Evolutionary conservation across 2,797 vertebrate species (phyloP), one percentile per base, ranked within the genome.

Genomic region (Microchirus variegatus): DNA sequence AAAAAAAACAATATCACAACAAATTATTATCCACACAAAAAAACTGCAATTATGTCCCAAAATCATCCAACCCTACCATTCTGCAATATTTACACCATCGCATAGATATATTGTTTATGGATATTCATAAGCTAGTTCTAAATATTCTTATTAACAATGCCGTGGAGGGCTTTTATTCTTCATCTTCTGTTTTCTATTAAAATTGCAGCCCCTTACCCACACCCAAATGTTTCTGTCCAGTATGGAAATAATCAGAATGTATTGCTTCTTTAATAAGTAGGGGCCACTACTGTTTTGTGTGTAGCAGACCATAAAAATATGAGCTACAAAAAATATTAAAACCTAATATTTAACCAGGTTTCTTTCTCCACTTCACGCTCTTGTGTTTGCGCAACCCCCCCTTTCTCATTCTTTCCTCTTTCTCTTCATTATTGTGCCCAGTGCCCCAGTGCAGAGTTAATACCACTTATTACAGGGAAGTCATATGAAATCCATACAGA

Each of bases 401-500:
- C 43, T 47, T 46, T 17, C n/a, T 18, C 38, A 26, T 49, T 22
- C 13, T 15, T n/a, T 12, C n/a, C 48, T 31, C 56, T 38, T 36
- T 59, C 44, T 59, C 82, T 62, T 63, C 66, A 65, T 82, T 83
- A 88, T 71, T 73, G 65, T 59, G 59, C 58, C 70, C 66, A 16
- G 73, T 40, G 57, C 70, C 77, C 60, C 19, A 70, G 48, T 54
- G 61, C 70, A 52, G 66, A 80, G 72, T 79, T 88, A 85, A 85
- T 90, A 87, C 85, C 75, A 73, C 76, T 82, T 85, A 90, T 87
- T 87, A 83, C 77, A 79, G 43, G 26, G 55, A 76, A 75, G 77
- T 67, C 45, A 16, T 80, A 88, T 81, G 82, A 89, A 88, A 88
- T 83, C 88, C 71, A 87, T 77, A 38, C 17, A 84, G 75, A 80